Evolutionary conservation across 2,113 vertebrate genomes (phyloP), one percentile per base, ranked within the genome.

Genomic region (Prionailurus viverrinus): DNA sequence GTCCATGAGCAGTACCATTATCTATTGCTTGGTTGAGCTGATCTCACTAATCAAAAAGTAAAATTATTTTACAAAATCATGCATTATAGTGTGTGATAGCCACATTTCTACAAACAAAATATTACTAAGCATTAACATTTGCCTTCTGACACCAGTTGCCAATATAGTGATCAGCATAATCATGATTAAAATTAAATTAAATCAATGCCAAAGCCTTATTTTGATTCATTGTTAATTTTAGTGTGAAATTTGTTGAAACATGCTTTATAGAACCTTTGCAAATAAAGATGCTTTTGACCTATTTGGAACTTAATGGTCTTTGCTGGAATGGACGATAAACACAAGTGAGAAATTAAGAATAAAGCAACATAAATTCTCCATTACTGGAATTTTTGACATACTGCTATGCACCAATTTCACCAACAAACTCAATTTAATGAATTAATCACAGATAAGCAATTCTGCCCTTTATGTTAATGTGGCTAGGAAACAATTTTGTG

Each of bases 11-110:
- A 91, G 3, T 36, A 55, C 12, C 76, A 1, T 10, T 18, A 36
- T 4, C 31, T 2, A 83, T 16, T 51, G 19, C 14, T 81, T 21
- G 12, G 36, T 78, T 79, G 11, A 55, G 10, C 10, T 36, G 16
- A 61, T 27, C 14, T 27, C 19, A 66, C 41, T 79, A 79, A 94
- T 83, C 19, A 86, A 89, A 81, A 79, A 27, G 14, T 51, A 39
- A 95, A 94, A 63, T 66, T 87, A 14, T 89, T 87, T 95, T 94
- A 41, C 6, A 76, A 68, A 78, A 82, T 45, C 48, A 89, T 45
- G 78, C 3, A 58, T 41, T 65, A 19, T 31, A 33, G 3, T 33
- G 19, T 80, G 8, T 71, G 9, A 82, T 33, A 80, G 58, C 9
- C 23, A 61, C 13, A 95, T 31, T 90, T 88, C 13, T 83, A 21